Conservation (phyloP, 2,797 vertebrate species). For the Oreonectes daqikongensis region DNA sequence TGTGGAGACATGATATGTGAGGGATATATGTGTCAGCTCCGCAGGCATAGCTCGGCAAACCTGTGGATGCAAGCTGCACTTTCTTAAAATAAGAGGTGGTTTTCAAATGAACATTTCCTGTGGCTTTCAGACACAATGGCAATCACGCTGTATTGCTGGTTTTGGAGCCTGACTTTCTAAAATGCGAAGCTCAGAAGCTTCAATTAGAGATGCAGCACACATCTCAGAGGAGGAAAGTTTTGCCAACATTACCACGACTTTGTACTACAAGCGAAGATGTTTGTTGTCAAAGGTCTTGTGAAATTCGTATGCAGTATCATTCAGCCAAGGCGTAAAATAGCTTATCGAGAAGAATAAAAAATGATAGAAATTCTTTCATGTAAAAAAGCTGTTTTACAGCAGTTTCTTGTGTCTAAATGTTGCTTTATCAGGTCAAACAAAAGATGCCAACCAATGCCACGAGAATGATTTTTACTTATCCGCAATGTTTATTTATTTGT, state of each 20-base stretch:
- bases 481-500: conserved; percentile 49
- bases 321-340: background rate
- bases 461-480: conserved; percentile 39
- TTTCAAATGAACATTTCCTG: background rate
- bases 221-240: background rate
- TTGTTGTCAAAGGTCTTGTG: conserved; percentile 2
- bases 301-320: conserved; percentile 14
- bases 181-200: background rate
- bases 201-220: background rate
- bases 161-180: background rate
- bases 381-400: conserved; percentile 14
- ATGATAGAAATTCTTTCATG: background rate
- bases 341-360: background rate
- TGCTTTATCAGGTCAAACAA: conserved; percentile 50
- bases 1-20: conserved; percentile 35
- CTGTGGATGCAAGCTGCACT: too few species aligned
- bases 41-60: too few species aligned
- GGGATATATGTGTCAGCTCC: too few species aligned
- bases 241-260: background rate
- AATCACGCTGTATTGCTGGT: background rate
- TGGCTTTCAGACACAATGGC: background rate
- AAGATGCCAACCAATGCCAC: conserved; percentile 29
- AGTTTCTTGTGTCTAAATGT: conserved; percentile 5
- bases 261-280: background rate
- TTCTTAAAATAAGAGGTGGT: conserved; percentile 7